Evolutionary conservation across 2,888 invertebrate species (phyloP).

Genomic region (Oxyteleia sp.): DNA sequence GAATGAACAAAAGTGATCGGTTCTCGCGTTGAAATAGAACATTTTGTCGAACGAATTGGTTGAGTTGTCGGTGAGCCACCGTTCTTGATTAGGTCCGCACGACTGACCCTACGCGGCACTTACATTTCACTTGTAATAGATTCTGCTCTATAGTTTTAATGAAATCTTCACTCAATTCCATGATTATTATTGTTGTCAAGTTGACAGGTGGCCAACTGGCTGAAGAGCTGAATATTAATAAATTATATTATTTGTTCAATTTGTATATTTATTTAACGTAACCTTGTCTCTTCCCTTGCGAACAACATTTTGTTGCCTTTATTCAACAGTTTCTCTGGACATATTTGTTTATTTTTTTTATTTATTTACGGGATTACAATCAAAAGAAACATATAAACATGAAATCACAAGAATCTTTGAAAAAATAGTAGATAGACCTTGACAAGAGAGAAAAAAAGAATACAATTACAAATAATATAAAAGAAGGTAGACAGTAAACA

Average conservation of each 20-base stretch:
- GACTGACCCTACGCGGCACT: conserved; percentile 87
- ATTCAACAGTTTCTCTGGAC: no score
- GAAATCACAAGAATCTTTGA: no score
- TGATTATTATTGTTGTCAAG: conserved; percentile 84
- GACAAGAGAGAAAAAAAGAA: no score
- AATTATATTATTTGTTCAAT: conserved; percentile 86
- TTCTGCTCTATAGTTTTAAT: conserved; percentile 76
- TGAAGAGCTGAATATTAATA: conserved; percentile 83
- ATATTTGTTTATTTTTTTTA: no score
- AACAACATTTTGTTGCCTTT: no score
- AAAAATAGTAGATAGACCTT: no score
- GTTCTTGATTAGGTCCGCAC: conserved; percentile 85
- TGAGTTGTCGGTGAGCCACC: conserved; percentile 74
- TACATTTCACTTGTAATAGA: conserved; percentile 80
- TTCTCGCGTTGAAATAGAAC: conserved; percentile 31
- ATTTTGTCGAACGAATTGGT: conserved; percentile 46
- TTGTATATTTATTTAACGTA: conserved; percentile 22
- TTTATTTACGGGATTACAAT: no score
- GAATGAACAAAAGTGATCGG: conserved; percentile 18
- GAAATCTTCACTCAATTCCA: conserved; percentile 78
- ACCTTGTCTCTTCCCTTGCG: no score
- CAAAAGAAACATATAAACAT: no score
- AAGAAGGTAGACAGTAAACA: no score
- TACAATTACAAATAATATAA: no score
- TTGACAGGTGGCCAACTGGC: conserved; percentile 82